Evolutionary conservation across 2,797 vertebrate genomes (phyloP).

Genomic region (Enoplosus armatus): DNA sequence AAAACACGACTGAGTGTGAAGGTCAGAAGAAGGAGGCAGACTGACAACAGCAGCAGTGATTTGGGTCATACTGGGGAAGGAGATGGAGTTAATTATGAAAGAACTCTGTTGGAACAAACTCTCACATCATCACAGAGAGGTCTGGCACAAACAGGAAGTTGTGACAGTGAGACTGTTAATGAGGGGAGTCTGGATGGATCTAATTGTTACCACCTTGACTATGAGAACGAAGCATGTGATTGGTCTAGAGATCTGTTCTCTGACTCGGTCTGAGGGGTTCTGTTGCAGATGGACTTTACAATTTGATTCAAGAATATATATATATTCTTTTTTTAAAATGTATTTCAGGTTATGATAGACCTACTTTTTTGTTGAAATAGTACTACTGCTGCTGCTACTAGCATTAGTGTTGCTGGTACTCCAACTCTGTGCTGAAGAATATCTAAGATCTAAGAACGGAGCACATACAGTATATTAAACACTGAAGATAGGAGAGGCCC

Average conservation of each 20-base stretch:
- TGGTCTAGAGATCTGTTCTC: constrained; percentile 81
- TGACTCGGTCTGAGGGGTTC: constrained; percentile 62
- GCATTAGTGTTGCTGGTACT: neutral
- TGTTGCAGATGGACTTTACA: constrained; percentile 1
- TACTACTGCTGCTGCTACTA: neutral
- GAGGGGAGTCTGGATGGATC: neutral
- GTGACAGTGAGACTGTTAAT: neutral
- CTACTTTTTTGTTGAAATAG: neutral
- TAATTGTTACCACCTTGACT: neutral
- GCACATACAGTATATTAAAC: constrained; percentile 13
- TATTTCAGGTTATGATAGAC: neutral
- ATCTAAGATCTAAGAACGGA: neutral
- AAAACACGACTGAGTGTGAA: constrained; percentile 3
- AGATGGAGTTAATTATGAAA: constrained; percentile 24
- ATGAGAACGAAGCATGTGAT: constrained; percentile 58
- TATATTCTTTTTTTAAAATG: neutral
- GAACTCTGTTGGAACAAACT: constrained; percentile 20
- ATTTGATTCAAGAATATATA: neutral
- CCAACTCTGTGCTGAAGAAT: neutral
- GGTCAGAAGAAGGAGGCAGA: constrained; percentile 1
- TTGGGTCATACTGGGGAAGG: neutral
- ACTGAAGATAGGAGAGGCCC: neutral
- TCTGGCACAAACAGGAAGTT: neutral
- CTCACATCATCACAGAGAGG: neutral
- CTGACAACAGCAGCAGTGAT: neutral